Base-by-base conservation (phyloP, 2,888 invertebrate genomes). In the Physocephala rufipes region DNA sequence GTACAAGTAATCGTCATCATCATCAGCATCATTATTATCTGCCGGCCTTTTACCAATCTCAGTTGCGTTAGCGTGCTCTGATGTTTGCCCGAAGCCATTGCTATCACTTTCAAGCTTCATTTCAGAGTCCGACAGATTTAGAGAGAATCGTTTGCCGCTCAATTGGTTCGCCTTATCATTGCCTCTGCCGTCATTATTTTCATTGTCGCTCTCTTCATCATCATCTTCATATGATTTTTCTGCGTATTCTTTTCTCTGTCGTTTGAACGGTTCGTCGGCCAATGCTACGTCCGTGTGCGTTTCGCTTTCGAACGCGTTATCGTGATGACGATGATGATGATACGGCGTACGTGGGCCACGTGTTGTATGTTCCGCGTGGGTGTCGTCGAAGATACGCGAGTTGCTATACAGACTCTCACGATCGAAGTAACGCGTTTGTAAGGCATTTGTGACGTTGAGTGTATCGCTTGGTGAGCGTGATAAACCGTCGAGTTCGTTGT, bases 391-490 rank as follows among this genome's bases (percentile, higher is more conserved):
- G 30, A n/a, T 24, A 9, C 58, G 59, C 24, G 59, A 45, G 26
- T 67, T 62, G 21, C 75, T 49, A 65, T 80, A 82, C 15, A 83
- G 78, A 19, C 82, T 79, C 53, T 84, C 85, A 70, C 83, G 83
- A 80, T 85, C 85, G 69, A 85, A 85, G 70, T 80, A 80, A 26
- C 85, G 82, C 73, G 76, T 74, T 72, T 77, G 76, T 51, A 74
- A 49, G 36, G 77, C 75, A 47, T 72, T 76, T 24, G 79, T 73
- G 28, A 77, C 66, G 71, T 77, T 77, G 19, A 75, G 62, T 49
- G 74, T 74, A 16, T 19, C 36, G 36, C 53, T 66, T 16, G 16
- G 51, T n/a, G n/a, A n/a, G n/a, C n/a, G 36, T 9, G 36, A 13
- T 4, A 58, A 59, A 2, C 63, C 55, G 1, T 51, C 61, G 24